Evolutionary conservation across 2,888 invertebrate species (phyloP), one percentile per base, ranked within the genome.

Genomic region (Eurois occulta): DNA sequence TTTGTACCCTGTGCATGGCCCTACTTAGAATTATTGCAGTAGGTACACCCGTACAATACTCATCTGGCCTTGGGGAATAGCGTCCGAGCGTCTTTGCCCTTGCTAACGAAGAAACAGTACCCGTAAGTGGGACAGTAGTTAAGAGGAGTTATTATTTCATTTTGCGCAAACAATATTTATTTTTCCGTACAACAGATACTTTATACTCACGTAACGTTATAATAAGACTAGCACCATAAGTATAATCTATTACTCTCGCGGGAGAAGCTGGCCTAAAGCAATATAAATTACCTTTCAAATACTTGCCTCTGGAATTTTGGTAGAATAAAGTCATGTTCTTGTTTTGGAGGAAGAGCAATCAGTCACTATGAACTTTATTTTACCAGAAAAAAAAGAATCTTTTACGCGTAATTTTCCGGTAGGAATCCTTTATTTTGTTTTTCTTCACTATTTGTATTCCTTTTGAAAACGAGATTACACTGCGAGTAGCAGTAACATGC

Each of bases 211-310:
- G 67, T 88, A 82, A 82, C 82, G 77, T 81, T 85, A 78, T 87
- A 86, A 83, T 81, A 86, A 82, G 78, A 77, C 80, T 75, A 86
- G 84, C 55, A 78, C 73, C 81, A 85, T 86, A 87, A 88, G 87
- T 81, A 82, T 87, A 85, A 87, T 87, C 83, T 87, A 88, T 87
- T 88, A 87, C 85, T 72, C 83, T 83, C 85, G 38, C 38, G 83
- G 87, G 87, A 87, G 65, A 87, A 79, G 80, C 81, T 81, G 78
- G 82, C 82, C 88, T 88, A 85, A 88, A 87, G 87, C 80, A 85
- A 83, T 80, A 87, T 88, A 87, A 88, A 88, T 87, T 85, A 88
- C 87, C 80, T 88, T 88, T 88, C 88, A 86, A 87, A 87, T 87
- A 84, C 76, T 84, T 77, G 74, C 72, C 71, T 71, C 81, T 69